Percentiles rank a stretch among this genome's conserved stretches.
Conservation (phyloP, 2,113 vertebrate genomes). For the Rhegmatorhina hoffmannsi region DNA sequence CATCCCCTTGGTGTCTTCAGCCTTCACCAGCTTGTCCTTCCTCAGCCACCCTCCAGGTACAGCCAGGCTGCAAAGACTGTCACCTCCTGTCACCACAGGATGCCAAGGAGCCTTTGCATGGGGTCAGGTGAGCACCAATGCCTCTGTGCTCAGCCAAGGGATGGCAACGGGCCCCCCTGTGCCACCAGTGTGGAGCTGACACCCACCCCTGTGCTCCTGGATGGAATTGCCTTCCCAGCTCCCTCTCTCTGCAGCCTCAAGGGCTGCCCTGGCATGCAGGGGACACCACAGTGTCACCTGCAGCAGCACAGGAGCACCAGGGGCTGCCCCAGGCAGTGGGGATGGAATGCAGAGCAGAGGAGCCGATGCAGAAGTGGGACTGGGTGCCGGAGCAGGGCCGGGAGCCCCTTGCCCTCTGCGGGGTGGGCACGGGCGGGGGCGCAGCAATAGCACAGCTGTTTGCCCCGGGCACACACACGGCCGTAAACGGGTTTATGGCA, state of each 20-base stretch:
- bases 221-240: accelerated
- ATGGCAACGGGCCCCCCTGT: background rate
- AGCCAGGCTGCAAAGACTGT: accelerated
- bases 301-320: accelerated
- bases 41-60: background rate
- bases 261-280: background rate
- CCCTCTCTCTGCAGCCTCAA: accelerated
- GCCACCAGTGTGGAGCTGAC: background rate
- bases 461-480: background rate
- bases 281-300: accelerated
- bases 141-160: background rate
- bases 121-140: background rate
- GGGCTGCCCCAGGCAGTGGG: accelerated
- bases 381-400: background rate
- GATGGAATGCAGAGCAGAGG: accelerated
- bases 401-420: background rate
- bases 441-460: background rate
- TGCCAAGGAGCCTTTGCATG: accelerated
- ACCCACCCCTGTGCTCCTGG: background rate
- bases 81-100: background rate
- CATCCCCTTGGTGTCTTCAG: background rate
- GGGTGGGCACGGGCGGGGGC: background rate
- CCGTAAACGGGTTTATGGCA: constrained; percentile 35
- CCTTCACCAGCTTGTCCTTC: accelerated
- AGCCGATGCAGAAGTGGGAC: accelerated